phyloP scores from a whole-genome alignment of 2,888 invertebrate species.

The Oxycera nigricornis region DNA sequence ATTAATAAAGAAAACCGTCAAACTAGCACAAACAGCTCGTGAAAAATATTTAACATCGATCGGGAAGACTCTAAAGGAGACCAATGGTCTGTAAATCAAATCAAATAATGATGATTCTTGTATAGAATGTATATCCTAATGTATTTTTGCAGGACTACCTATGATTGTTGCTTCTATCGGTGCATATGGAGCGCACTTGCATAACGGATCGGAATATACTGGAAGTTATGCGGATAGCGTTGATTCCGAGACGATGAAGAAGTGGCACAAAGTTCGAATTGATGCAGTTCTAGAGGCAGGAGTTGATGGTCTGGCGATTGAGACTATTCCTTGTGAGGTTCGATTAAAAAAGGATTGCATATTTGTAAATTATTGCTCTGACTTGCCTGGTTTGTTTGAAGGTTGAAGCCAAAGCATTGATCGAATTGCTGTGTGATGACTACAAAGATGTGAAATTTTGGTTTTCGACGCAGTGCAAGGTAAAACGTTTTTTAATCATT shows the following conservation, averaged over 20 bases:
- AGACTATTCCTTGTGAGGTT: constrained; percentile 89
- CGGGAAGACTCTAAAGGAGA: too few species aligned
- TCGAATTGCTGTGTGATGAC: constrained; percentile 75
- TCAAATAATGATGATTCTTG: not conserved
- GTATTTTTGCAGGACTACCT: not conserved
- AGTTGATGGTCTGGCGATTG: constrained; percentile 85
- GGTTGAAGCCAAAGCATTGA: constrained; percentile 81
- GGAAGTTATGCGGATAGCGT: constrained; percentile 79
- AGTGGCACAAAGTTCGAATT: constrained; percentile 87
- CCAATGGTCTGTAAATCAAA: not conserved
- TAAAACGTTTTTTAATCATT: constrained; percentile 54
- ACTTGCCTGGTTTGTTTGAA: constrained; percentile 31
- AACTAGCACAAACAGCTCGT: constrained; percentile 76
- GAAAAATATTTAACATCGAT: not conserved
- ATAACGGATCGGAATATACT: constrained; percentile 93
- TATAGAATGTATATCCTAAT: too few species aligned
- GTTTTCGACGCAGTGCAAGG: constrained; percentile 90
- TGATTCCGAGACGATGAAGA: constrained; percentile 71
- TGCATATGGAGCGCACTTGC: constrained; percentile 88
- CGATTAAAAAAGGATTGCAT: too few species aligned
- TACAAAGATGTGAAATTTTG: constrained; percentile 82
- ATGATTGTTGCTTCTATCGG: constrained; percentile 82
- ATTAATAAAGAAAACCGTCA: constrained; percentile 77
- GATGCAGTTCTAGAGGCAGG: constrained; percentile 80
- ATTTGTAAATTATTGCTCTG: not conserved